phyloP scores from a whole-genome alignment of 2,888 invertebrate genomes.

The Drosophila borealis region DNA sequence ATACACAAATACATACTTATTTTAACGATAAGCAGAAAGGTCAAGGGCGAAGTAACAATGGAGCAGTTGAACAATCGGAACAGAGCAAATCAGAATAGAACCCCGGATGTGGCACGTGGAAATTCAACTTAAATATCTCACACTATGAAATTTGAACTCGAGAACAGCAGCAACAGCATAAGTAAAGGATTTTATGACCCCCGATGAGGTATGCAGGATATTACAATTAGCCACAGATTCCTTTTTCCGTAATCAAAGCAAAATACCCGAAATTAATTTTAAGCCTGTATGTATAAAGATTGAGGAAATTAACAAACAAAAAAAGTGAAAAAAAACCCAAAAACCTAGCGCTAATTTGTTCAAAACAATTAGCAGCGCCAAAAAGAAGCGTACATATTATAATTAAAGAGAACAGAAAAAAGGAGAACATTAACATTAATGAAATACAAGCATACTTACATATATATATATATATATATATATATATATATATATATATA shows the following conservation, averaged over 20 bases:
- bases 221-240: constrained; percentile 48
- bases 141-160: not conserved
- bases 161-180: constrained; percentile 1
- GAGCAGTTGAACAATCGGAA: constrained; percentile 14
- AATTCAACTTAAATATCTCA: constrained; percentile 13
- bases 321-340: constrained; percentile 1
- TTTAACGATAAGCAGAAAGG: constrained; percentile 45
- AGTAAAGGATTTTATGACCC: constrained; percentile 3
- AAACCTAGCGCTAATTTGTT: constrained; percentile 66
- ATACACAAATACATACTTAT: constrained; percentile 44
- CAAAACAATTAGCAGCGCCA: constrained; percentile 69
- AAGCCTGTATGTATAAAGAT: constrained; percentile 53
- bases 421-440: constrained; percentile 9
- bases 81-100: constrained; percentile 2
- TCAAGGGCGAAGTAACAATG: constrained; percentile 27
- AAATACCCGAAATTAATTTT: constrained; percentile 47
- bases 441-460: constrained; percentile 6
- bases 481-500: constrained; percentile 1
- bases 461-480: not conserved
- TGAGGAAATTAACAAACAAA: constrained; percentile 24
- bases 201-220: constrained; percentile 35
- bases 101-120: constrained; percentile 8
- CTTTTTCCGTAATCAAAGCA: constrained; percentile 47
- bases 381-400: constrained; percentile 61
- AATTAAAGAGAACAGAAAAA: constrained; percentile 19